Conservation (phyloP, 2,888 invertebrate species). For the Pandemis heparana region DNA sequence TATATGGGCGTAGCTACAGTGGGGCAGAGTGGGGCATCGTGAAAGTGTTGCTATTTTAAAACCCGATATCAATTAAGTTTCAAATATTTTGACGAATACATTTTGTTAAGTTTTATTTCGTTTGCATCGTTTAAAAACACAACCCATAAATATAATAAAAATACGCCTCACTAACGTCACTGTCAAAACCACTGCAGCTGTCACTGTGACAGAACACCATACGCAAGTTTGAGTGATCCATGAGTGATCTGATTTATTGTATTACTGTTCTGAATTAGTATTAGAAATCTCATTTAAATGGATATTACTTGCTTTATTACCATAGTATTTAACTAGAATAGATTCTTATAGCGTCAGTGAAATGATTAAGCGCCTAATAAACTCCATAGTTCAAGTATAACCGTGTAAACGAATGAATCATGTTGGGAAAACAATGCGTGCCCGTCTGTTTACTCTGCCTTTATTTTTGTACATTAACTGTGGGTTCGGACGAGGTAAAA, state of each 20-base stretch:
- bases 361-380: background rate
- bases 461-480: conserved; percentile 51
- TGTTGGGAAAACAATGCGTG: conserved; percentile 43
- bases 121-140: no score
- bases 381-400: background rate
- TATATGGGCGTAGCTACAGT: no score
- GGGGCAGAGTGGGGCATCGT: no score
- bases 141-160: no score
- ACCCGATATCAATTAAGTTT: no score
- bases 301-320: background rate
- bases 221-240: no score
- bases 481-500: conserved; percentile 69
- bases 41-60: no score
- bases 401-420: conserved; percentile 15
- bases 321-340: background rate
- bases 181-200: no score
- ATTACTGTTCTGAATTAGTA: background rate
- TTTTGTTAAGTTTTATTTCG: no score
- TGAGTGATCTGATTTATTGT: background rate
- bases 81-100: no score
- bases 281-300: background rate
- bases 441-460: conserved; percentile 51
- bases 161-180: no score
- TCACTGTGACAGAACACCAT: no score
- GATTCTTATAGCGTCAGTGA: background rate